phyloP scores from a whole-genome alignment of 2,113 vertebrate species.

The Lucifuga dentata region DNA sequence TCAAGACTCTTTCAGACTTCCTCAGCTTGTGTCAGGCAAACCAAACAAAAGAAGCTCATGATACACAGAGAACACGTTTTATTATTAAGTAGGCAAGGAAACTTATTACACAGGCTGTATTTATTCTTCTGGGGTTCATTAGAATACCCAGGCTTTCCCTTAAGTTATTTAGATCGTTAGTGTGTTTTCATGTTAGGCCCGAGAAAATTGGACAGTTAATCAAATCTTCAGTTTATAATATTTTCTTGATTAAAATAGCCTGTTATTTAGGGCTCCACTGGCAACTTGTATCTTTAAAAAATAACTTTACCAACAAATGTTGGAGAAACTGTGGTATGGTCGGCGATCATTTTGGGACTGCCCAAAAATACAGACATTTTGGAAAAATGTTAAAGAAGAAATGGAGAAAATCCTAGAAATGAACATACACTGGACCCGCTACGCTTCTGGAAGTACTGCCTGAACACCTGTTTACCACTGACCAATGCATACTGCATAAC shows the following conservation, averaged over 20 bases:
- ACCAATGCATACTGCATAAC: no score
- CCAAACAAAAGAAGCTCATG: slow-evolving; percentile 46
- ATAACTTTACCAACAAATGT: no score
- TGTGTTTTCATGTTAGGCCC: neutral
- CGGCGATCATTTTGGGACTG: no score
- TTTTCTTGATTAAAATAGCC: neutral
- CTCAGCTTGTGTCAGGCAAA: slow-evolving; percentile 17
- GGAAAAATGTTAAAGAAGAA: no score
- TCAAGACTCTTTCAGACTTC: slow-evolving; percentile 33
- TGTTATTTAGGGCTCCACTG: no score
- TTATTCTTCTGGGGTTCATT: neutral
- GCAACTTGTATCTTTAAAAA: no score
- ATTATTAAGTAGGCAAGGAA: slow-evolving; percentile 63
- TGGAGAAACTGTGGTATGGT: no score
- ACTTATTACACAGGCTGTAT: slow-evolving; percentile 27
- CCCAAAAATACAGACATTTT: no score
- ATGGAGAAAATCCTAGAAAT: no score
- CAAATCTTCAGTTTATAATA: neutral
- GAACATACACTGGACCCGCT: no score
- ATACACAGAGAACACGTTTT: slow-evolving; percentile 52
- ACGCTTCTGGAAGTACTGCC: no score
- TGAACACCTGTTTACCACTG: no score
- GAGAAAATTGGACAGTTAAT: neutral
- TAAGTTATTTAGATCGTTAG: neutral
- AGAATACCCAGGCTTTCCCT: neutral